Evolutionary conservation across 2,797 vertebrate species (phyloP).

Genomic region (Muraenolepis orangiensis): DNA sequence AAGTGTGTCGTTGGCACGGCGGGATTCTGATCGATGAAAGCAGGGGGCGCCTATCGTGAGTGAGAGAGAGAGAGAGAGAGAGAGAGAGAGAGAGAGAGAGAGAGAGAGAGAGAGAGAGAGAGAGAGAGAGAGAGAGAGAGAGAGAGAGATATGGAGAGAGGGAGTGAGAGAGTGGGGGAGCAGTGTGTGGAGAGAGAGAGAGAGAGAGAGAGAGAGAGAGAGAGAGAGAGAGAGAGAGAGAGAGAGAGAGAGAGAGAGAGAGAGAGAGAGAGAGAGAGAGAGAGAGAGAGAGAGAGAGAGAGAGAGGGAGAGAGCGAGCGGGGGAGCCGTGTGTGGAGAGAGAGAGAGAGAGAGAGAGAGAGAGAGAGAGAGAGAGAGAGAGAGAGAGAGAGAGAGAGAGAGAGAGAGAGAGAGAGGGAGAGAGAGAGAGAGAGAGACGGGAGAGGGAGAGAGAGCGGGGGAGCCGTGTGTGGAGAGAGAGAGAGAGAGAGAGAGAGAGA

Average conservation of each 20-base stretch:
- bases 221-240: constrained; percentile 28
- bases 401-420: constrained; percentile 32
- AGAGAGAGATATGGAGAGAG: too few relatives aligned
- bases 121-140: constrained; percentile 34
- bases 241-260: constrained; percentile 38
- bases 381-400: constrained; percentile 38
- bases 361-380: constrained; percentile 28
- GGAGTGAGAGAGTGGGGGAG: too few relatives aligned
- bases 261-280: constrained; percentile 32
- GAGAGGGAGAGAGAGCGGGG: too few relatives aligned
- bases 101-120: constrained; percentile 34
- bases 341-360: too few relatives aligned
- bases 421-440: too few relatives aligned
- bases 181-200: too few relatives aligned
- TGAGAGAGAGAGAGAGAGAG: constrained; percentile 31
- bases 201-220: too few relatives aligned
- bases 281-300: too few relatives aligned
- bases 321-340: constrained; percentile 27
- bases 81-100: constrained; percentile 31
- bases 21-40: constrained; percentile 33
- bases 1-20: constrained; percentile 12
- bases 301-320: too few relatives aligned
- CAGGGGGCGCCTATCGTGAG: constrained; percentile 22
- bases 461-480: too few relatives aligned
- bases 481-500: too few relatives aligned